Percentiles rank a stretch among this genome's conserved stretches.
Evolutionary conservation across 2,797 vertebrate genomes (phyloP).

Genomic region (Novumbra hubbsi): DNA sequence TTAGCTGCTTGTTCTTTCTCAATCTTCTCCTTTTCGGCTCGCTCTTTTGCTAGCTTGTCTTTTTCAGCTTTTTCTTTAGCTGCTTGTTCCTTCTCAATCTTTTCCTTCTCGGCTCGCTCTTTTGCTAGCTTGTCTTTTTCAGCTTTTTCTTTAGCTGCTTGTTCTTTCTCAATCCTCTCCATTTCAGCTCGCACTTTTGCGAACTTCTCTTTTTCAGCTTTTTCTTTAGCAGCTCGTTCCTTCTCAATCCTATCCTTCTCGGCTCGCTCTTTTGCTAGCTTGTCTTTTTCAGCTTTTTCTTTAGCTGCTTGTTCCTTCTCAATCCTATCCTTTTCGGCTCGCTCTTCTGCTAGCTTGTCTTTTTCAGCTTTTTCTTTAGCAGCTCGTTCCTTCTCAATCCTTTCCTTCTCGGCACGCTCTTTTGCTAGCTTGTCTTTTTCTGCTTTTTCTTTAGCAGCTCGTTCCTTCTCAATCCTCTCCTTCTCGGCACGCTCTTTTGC

Average conservation of each 20-base stretch:
- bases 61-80: neutral
- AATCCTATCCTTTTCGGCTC: constrained; percentile 6
- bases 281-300: constrained; percentile 20
- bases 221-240: constrained; percentile 41
- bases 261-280: constrained; percentile 19
- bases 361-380: constrained; percentile 19
- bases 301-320: constrained; percentile 3
- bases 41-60: constrained; percentile 8
- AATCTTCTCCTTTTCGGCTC: constrained; percentile 2
- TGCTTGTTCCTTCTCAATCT: neutral
- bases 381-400: neutral
- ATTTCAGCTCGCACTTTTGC: constrained; percentile 9
- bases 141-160: neutral
- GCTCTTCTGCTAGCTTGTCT: constrained; percentile 7
- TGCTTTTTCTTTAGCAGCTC: neutral
- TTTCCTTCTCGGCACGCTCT: constrained; percentile 19
- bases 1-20: neutral
- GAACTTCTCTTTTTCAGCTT: constrained; percentile 43
- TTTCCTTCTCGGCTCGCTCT: constrained; percentile 3
- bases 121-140: constrained; percentile 8
- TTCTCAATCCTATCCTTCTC: constrained; percentile 59
- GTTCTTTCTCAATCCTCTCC: constrained; percentile 3
- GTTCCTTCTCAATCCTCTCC: constrained; percentile 30
- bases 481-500: neutral
- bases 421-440: constrained; percentile 15